These are phyloP conservation scores for Minunthozetes semirufus DNA, from an alignment of 2,888 invertebrate genomes.

Conservation along the genomic window DNA sequence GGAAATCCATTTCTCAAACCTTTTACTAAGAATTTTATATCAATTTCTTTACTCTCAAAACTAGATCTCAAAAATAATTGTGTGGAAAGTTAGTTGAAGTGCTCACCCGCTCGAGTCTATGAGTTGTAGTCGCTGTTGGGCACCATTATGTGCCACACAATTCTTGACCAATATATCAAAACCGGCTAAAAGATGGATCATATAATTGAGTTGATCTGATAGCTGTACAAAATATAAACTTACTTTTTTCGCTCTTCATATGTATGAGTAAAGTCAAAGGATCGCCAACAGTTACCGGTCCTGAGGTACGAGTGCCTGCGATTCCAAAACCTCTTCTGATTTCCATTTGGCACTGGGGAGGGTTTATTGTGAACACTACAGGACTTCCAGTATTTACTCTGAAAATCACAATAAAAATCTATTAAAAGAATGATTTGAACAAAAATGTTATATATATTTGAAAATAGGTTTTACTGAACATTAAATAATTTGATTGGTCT, in stretches of 20 bases:
- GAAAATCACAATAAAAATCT: slow-evolving; percentile 44
- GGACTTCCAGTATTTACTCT: slow-evolving; percentile 92
- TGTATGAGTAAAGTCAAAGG: slow-evolving; percentile 84
- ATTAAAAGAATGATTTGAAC: not conserved
- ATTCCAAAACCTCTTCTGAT: slow-evolving; percentile 85
- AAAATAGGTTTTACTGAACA: not conserved
- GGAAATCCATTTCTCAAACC: too few relatives aligned
- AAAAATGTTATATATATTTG: not conserved
- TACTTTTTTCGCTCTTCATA: slow-evolving; percentile 89
- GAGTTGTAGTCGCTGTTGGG: slow-evolving; percentile 78
- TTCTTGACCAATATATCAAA: slow-evolving; percentile 92
- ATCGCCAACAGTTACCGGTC: slow-evolving; percentile 84
- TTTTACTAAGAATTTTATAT: too few relatives aligned
- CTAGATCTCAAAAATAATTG: not conserved
- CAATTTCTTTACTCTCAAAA: too few relatives aligned
- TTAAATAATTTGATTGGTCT: too few relatives aligned
- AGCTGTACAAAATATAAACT: too few relatives aligned
- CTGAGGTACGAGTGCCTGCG: slow-evolving; percentile 67
- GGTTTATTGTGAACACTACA: slow-evolving; percentile 82
- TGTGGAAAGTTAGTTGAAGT: not conserved
- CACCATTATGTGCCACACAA: slow-evolving; percentile 88
- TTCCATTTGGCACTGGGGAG: slow-evolving; percentile 93
- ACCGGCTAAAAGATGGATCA: slow-evolving; percentile 60
- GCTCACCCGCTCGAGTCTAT: slow-evolving; percentile 84
- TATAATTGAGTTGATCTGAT: not conserved